Conservation (phyloP, 1,140 invertebrate species). For the Halictus rubicundus region DNA sequence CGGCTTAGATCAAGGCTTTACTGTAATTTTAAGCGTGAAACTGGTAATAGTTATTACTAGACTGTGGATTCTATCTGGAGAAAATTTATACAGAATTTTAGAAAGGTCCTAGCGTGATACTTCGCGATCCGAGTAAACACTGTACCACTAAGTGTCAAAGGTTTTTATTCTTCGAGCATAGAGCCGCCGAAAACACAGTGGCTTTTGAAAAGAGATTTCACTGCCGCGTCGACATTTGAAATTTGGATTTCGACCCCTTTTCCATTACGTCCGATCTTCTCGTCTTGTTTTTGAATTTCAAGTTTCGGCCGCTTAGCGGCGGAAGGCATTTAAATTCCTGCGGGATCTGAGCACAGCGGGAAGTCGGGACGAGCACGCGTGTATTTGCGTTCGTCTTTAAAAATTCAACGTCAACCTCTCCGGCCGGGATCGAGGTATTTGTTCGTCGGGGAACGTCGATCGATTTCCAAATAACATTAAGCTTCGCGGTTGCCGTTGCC, state of each 20-base stretch:
- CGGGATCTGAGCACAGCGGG: neutral
- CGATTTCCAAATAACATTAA: neutral
- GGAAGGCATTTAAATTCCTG: neutral
- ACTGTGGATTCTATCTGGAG: no score
- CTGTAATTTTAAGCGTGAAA: no score
- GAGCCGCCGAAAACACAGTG: no score
- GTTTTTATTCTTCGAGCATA: no score
- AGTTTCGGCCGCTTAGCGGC: neutral
- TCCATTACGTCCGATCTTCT: neutral
- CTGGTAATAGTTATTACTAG: no score
- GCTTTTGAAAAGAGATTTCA: no score
- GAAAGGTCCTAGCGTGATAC: no score
- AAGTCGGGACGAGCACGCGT: neutral
- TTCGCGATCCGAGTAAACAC: no score
- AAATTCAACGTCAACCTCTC: neutral
- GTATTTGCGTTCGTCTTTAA: neutral
- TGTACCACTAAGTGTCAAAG: no score
- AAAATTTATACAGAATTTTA: no score
- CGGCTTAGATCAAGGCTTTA: no score
- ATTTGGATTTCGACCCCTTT: neutral
- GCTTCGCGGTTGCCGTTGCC: neutral
- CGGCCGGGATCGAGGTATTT: neutral
- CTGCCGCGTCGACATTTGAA: no score
- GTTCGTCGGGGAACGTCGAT: neutral
- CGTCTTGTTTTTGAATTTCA: neutral